Conservation (phyloP, 1,140 invertebrate genomes). For the Agraylea sexmaculata region DNA sequence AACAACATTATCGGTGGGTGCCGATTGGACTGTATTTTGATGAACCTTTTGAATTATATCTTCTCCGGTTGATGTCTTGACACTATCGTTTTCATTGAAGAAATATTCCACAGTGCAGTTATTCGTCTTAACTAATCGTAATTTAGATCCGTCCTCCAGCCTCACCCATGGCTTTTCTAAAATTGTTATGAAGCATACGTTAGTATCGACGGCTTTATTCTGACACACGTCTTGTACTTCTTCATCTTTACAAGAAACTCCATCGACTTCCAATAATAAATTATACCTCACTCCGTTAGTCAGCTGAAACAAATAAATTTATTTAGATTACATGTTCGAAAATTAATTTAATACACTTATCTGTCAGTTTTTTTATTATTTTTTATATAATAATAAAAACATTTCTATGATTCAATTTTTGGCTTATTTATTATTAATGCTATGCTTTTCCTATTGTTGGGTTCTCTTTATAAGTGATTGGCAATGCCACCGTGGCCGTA, state of each 20-base stretch:
- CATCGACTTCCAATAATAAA: slow-evolving; percentile 29
- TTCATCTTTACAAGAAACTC: slow-evolving; percentile 23
- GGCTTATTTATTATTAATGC: no score
- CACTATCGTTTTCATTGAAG: slow-evolving; percentile 31
- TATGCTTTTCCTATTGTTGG: no score
- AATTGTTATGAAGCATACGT: slow-evolving; percentile 31
- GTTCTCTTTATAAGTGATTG: no score
- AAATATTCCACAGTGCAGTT: slow-evolving; percentile 37
- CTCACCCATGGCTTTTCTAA: slow-evolving; percentile 37
- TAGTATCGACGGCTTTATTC: slow-evolving; percentile 21
- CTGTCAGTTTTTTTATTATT: no score
- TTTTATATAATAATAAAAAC: no score
- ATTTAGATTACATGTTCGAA: slow-evolving; percentile 1
- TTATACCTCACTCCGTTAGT: slow-evolving; percentile 38
- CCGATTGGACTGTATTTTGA: slow-evolving; percentile 24
- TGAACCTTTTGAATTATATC: slow-evolving; percentile 29
- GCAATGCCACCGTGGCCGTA: no score
- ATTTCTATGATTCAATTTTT: no score
- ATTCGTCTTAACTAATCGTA: slow-evolving; percentile 33
- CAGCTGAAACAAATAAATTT: slow-evolving; percentile 27
- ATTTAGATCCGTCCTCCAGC: slow-evolving; percentile 32
- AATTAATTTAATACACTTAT: background rate
- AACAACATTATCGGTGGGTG: slow-evolving; percentile 21
- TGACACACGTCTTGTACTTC: slow-evolving; percentile 7
- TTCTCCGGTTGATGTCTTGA: slow-evolving; percentile 21